These are phyloP conservation scores for Zelostemma sp. DNA, from an alignment of 1,140 invertebrate species.

Conservation along the genomic window DNA sequence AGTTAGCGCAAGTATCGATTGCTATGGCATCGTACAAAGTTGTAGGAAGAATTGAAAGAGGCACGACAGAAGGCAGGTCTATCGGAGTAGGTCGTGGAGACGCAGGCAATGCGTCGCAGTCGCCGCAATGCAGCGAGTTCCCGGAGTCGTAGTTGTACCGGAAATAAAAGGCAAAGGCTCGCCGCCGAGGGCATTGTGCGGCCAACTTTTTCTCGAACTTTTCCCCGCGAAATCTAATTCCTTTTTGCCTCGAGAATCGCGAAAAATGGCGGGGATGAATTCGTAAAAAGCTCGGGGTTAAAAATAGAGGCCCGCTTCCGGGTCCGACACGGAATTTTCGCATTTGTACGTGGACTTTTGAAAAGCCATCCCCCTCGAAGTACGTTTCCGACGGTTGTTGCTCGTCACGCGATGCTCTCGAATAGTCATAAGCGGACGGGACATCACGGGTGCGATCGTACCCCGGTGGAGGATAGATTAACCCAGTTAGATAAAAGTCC, in stretches of 20 bases:
- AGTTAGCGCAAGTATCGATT: constrained; percentile 33
- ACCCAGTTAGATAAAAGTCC: constrained; percentile 52
- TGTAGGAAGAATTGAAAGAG: constrained; percentile 37
- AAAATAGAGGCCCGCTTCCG: constrained; percentile 29
- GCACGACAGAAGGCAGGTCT: constrained; percentile 41
- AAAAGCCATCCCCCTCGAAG: constrained; percentile 34
- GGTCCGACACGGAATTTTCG: constrained; percentile 38
- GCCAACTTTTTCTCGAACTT: no score
- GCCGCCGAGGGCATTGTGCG: constrained; percentile 14
- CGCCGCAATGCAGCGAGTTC: constrained; percentile 56
- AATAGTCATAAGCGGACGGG: constrained; percentile 38
- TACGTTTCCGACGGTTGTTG: constrained; percentile 27
- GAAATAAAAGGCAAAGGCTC: constrained; percentile 42
- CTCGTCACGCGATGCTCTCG: constrained; percentile 39
- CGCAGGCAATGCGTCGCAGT: constrained; percentile 55
- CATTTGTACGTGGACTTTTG: constrained; percentile 37
- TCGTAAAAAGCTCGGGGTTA: constrained; percentile 6
- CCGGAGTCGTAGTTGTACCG: constrained; percentile 25
- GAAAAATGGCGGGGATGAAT: no score
- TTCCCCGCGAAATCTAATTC: no score
- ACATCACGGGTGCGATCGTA: constrained; percentile 7
- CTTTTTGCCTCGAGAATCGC: no score
- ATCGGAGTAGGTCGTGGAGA: constrained; percentile 44
- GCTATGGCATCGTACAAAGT: constrained; percentile 24
- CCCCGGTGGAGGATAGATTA: constrained; percentile 56